Conservation (phyloP, 2,113 vertebrate species). For the Laterallus jamaicensis region DNA sequence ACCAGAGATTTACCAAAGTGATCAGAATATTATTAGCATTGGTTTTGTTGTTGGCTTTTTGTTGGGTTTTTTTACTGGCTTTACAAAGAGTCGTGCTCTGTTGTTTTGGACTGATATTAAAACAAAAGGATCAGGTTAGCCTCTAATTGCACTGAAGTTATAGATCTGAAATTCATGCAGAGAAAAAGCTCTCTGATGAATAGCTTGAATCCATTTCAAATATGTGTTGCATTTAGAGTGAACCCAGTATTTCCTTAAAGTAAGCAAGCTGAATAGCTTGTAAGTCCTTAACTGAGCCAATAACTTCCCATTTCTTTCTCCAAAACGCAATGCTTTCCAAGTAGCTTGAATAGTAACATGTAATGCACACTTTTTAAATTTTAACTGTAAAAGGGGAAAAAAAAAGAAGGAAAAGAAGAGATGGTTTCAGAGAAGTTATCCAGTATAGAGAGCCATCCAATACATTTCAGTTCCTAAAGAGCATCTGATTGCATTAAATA, state of each 20-base stretch:
- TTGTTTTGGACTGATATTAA: slow-evolving; percentile 11
- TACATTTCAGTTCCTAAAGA: slow-evolving; percentile 10
- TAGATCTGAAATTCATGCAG: not conserved
- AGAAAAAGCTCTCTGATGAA: not conserved
- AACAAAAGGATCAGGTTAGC: slow-evolving; percentile 50
- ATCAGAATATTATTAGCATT: slow-evolving; percentile 4
- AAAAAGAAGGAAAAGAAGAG: not conserved
- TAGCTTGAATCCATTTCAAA: slow-evolving; percentile 51
- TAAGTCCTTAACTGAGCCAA: slow-evolving; percentile 24
- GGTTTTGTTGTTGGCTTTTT: no score
- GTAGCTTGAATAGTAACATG: not conserved
- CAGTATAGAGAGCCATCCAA: not conserved
- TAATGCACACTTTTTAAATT: not conserved
- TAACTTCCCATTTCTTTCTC: slow-evolving; percentile 34
- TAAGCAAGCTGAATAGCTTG: slow-evolving; percentile 40
- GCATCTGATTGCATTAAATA: not conserved
- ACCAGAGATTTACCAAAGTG: slow-evolving; percentile 31
- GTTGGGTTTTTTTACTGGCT: not conserved
- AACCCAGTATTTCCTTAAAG: slow-evolving; percentile 56
- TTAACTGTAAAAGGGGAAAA: not conserved
- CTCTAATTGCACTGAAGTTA: slow-evolving; percentile 47
- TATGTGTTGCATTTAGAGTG: slow-evolving; percentile 32
- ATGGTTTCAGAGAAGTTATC: not conserved
- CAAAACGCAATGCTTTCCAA: slow-evolving; percentile 12
- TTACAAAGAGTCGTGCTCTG: not conserved